Percentiles rank a stretch among this genome's conserved stretches.
Conservation (phyloP, 2,113 vertebrate genomes). For the Chelonoidis abingdonii region DNA sequence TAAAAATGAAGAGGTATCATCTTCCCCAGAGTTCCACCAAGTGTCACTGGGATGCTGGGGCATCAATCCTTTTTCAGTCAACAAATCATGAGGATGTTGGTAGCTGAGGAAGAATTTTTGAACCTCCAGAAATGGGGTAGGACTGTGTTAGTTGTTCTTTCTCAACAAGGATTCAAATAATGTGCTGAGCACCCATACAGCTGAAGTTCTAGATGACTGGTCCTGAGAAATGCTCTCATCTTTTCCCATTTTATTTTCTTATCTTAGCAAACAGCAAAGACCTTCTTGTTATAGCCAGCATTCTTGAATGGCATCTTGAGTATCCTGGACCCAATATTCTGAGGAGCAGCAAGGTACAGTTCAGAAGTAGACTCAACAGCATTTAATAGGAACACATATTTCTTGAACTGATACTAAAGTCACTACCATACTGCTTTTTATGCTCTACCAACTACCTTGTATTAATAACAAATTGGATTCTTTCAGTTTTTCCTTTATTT, state of each 20-base stretch:
- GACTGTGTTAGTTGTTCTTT: not conserved
- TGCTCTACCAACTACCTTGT: not conserved
- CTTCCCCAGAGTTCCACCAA: not conserved
- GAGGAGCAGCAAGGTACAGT: not conserved
- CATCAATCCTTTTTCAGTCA: not conserved
- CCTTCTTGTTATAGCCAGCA: not conserved
- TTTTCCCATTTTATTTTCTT: not conserved
- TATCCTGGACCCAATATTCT: not conserved
- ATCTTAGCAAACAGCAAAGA: not conserved
- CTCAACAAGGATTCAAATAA: not conserved
- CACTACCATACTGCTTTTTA: not conserved
- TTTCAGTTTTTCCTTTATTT: not conserved
- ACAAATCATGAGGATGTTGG: not conserved
- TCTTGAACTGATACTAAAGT: not conserved
- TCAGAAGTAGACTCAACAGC: not conserved
- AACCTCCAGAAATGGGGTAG: not conserved
- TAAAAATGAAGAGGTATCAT: not conserved
- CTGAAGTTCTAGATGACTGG: not conserved
- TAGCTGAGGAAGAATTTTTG: not conserved
- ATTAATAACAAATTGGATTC: not conserved
- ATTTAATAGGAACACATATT: not conserved
- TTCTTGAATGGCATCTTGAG: fast-evolving
- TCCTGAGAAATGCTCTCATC: not conserved
- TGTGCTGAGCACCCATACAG: not conserved
- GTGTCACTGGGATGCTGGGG: not conserved